Base-by-base conservation (phyloP, 1,140 invertebrate species). In the Achroia grisella region DNA sequence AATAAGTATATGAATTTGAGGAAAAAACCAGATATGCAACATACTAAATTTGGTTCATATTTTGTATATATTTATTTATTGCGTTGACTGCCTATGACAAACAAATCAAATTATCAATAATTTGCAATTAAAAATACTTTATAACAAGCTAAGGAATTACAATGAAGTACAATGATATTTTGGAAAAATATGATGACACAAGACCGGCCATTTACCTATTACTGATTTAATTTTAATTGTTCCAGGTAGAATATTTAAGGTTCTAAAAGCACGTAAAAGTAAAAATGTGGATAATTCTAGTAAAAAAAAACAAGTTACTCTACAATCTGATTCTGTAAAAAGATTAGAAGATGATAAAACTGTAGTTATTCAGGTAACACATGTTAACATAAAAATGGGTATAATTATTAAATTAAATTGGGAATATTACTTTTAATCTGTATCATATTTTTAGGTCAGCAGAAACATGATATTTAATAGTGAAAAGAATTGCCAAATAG, bases 401-500 rank as follows among this genome's bases (percentile, higher is more conserved):
- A 23, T 3, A 3, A 23, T 6, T 23, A 23, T 23, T 23, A 3
- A n/a, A 23, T 23, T 23, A 23, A 3, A 23, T 3, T 3, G 6
- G 17, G 17, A 3, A 23, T 23, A 23, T 23, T 23, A 23, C 6
- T 23, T 3, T 6, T 23, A 23, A 2, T 3, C 6, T 23, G 6
- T 23, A 23, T 50, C 32, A 29, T 28, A 12, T 43, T 77, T 74
- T 23, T 56, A 85, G 81, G 71, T 85, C 10, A 79, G 68, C 55
- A 82, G 71, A 63, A 79, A 59, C 44, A 79, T 79, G 67, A 81
- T 74, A 55, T 85, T 81, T 34, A 70, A 45, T 34, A 85, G 78
- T 62, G 78, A 85, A 46, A 85, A 81, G 39, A 76, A 81, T 39
- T 85, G 81, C 39, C 70, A 81, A 59, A 66, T 85, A 50, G 90